A percentile compares a stretch with the other conserved stretches of the same genome.
These are phyloP conservation scores for Molorchus minor DNA, from an alignment of 2,888 invertebrate genomes.

Conservation along the genomic window DNA sequence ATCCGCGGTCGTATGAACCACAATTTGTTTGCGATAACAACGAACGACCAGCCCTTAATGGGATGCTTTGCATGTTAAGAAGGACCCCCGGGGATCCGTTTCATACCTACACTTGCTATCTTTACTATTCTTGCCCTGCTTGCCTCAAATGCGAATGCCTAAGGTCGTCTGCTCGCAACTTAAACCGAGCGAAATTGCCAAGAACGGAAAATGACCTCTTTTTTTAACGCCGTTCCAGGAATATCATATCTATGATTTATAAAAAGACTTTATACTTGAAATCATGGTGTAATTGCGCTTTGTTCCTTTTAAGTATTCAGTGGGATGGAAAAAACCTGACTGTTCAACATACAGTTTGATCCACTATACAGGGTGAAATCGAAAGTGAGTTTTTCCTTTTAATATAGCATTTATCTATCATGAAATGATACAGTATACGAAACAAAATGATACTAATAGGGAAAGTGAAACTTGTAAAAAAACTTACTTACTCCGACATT, in stretches of 20 bases:
- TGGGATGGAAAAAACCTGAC: too few relatives aligned
- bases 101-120: constrained; percentile 20
- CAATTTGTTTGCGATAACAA: constrained; percentile 20
- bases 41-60: constrained; percentile 17
- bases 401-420: too few relatives aligned
- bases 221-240: not conserved
- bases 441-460: too few relatives aligned
- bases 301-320: too few relatives aligned
- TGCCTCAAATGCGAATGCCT: constrained; percentile 1
- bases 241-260: not conserved
- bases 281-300: not conserved
- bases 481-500: too few relatives aligned
- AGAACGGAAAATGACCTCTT: not conserved
- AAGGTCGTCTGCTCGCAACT: not conserved
- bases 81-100: constrained; percentile 15
- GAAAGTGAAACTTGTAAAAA: too few relatives aligned
- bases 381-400: too few relatives aligned
- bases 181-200: not conserved
- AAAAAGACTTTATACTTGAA: not conserved
- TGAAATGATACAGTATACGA: too few relatives aligned
- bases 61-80: constrained; percentile 23
- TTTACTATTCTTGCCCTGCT: constrained; percentile 21
- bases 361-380: too few relatives aligned
- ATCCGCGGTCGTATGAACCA: constrained; percentile 20
- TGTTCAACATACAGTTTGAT: too few relatives aligned